These are phyloP conservation scores for Hydractinia symbiolongicarpus DNA, from an alignment of 30 jellyfish, hydroid and myxozoan genomes.

Conservation along the genomic window DNA sequence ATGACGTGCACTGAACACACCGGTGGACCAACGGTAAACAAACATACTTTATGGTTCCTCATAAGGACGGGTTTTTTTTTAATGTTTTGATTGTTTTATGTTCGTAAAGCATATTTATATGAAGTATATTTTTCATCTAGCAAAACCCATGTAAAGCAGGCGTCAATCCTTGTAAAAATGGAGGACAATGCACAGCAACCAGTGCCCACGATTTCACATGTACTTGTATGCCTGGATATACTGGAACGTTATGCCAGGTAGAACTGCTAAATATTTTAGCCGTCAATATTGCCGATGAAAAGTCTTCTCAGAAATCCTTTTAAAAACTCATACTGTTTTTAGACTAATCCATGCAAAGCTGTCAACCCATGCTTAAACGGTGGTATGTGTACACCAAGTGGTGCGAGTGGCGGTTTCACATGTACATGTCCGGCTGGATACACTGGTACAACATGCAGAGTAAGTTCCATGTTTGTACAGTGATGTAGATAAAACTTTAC, in stretches of 20 bases:
- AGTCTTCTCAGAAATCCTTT: no score
- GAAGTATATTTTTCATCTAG: not conserved
- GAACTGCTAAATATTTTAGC: no score
- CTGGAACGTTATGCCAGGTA: conserved; percentile 31
- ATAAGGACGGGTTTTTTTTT: no score
- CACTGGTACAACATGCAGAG: conserved; percentile 34
- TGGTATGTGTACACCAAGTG: conserved; percentile 4
- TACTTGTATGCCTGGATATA: conserved; percentile 55
- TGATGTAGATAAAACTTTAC: no score
- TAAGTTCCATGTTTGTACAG: not conserved
- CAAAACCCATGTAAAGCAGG: conserved; percentile 4
- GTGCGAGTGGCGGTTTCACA: conserved; percentile 3
- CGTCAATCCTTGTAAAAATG: conserved; percentile 2
- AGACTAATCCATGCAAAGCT: conserved; percentile 5
- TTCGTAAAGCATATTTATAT: no score
- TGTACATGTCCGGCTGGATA: conserved; percentile 1
- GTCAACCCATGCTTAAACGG: conserved; percentile 8
- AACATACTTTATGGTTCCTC: no score
- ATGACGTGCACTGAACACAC: conserved; percentile 6
- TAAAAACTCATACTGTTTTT: no score
- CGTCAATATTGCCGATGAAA: no score
- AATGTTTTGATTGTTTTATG: no score
- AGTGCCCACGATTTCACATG: conserved; percentile 54
- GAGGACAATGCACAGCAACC: conserved; percentile 18
- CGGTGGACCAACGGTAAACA: not conserved